Conservation (phyloP, 2,888 invertebrate genomes). For the Dinocampus coccinellae region DNA sequence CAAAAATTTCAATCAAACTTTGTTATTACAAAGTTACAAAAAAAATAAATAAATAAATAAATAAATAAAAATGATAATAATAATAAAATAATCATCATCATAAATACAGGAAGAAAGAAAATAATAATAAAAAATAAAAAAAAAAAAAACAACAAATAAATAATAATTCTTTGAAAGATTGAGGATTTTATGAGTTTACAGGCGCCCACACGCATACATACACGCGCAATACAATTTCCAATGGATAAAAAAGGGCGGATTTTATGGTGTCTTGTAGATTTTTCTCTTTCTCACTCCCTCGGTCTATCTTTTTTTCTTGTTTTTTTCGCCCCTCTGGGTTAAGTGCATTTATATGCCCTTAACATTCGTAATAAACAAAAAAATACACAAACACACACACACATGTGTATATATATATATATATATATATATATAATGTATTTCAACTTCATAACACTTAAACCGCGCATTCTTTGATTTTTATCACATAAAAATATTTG, state of each 20-base stretch:
- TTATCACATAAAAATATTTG: not conserved
- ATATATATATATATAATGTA: no score
- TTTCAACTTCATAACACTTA: not conserved
- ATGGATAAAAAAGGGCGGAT: conserved; percentile 27
- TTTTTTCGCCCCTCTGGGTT: no score
- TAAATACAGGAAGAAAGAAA: no score
- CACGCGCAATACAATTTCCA: conserved; percentile 25
- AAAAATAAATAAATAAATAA: no score
- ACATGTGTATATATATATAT: no score
- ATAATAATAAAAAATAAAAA: not conserved
- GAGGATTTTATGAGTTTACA: not conserved
- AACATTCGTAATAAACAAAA: no score
- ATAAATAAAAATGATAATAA: no score
- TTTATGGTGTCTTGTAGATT: conserved; percentile 13
- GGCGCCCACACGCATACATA: conserved; percentile 3
- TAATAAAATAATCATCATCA: no score
- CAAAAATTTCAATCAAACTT: not conserved
- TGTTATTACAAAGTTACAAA: not conserved
- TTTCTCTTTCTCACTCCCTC: conserved; percentile 9
- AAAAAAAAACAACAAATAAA: not conserved
- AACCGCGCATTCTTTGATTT: not conserved
- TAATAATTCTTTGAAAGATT: not conserved
- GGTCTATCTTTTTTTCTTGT: not conserved
- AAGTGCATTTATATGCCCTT: conserved; percentile 14
- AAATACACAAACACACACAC: not conserved